Evolutionary conservation across 2,888 invertebrate genomes (phyloP).

Genomic region (Xestobium rufovillosum): DNA sequence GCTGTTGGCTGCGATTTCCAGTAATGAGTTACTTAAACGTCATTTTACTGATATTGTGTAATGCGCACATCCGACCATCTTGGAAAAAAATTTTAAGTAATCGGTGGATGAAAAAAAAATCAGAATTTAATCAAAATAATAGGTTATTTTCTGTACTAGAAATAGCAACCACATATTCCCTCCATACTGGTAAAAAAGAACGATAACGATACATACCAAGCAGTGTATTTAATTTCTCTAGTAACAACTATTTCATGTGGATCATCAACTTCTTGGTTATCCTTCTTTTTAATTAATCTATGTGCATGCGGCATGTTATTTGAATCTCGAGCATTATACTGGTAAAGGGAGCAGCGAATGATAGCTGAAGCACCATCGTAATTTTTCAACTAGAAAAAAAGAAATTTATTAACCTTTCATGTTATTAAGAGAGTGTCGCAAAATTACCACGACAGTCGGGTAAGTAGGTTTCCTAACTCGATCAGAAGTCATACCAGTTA

Average conservation of each 20-base stretch:
- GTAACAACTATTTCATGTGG: conserved; percentile 56
- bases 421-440: background rate
- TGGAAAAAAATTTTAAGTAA: no score
- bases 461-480: conserved; percentile 57
- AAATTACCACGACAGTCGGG: conserved; percentile 63
- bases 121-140: no score
- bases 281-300: conserved; percentile 56
- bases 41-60: no score
- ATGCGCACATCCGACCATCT: no score
- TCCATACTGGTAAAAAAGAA: no score
- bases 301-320: conserved; percentile 57
- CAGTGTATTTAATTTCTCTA: conserved; percentile 53
- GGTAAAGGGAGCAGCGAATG: conserved; percentile 65
- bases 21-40: no score
- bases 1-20: no score
- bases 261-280: conserved; percentile 54
- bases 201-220: conserved; percentile 51
- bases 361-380: conserved; percentile 50
- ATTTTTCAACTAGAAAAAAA: conserved; percentile 44
- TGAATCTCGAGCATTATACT: conserved; percentile 46
- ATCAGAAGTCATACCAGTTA: conserved; percentile 57
- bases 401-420: conserved; percentile 10
- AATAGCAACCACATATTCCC: no score
- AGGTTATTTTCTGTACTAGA: no score
- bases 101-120: no score